These are phyloP conservation scores for Sebastes paucispinis DNA, from an alignment of 2,797 vertebrate species.

Conservation along the genomic window DNA sequence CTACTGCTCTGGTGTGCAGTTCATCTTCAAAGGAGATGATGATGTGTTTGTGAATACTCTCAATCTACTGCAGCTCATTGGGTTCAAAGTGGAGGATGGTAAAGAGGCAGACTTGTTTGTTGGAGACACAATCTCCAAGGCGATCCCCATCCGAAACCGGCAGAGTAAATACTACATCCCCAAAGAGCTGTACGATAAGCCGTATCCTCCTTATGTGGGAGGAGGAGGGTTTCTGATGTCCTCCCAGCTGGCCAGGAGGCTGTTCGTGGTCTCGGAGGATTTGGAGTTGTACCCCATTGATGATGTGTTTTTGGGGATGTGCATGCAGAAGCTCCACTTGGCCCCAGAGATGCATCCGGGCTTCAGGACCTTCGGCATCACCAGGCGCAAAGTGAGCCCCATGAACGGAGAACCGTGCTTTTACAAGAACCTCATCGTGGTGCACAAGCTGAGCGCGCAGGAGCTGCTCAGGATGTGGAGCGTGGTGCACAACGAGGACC, in stretches of 20 bases:
- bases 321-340: conserved; percentile 78
- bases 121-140: conserved; percentile 86
- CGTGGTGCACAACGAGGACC: conserved; percentile 69
- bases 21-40: conserved; percentile 89
- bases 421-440: conserved; percentile 85
- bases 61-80: conserved; percentile 84
- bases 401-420: conserved; percentile 90
- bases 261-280: conserved; percentile 77
- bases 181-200: conserved; percentile 80
- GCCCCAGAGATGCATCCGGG: conserved; percentile 82
- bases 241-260: conserved; percentile 66
- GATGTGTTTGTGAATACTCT: conserved; percentile 88
- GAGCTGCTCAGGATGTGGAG: conserved; percentile 88
- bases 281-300: conserved; percentile 89
- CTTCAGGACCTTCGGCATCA: conserved; percentile 86
- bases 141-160: conserved; percentile 83
- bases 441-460: conserved; percentile 86
- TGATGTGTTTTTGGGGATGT: conserved; percentile 91
- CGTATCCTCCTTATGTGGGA: conserved; percentile 86
- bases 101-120: conserved; percentile 78
- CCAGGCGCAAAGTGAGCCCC: conserved; percentile 66
- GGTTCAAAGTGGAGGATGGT: conserved; percentile 68
- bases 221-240: conserved; percentile 89
- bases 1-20: conserved; percentile 80
- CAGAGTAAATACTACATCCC: conserved; percentile 92